Evolutionary conservation across 2,113 vertebrate species (phyloP).

Genomic region (Mohoua ochrocephala): DNA sequence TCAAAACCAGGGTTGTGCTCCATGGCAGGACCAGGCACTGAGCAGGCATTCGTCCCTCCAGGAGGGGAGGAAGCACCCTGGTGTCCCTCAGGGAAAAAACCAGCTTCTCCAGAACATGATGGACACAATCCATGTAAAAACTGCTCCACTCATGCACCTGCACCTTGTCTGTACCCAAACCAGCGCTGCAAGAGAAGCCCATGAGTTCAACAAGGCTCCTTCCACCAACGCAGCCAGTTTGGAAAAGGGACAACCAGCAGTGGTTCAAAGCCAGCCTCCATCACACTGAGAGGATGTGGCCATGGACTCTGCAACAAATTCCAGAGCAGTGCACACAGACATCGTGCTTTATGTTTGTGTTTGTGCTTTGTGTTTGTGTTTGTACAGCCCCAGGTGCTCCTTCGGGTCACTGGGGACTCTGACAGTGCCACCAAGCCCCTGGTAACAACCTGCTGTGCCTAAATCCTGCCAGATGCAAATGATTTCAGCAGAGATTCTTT

Average conservation of each 20-base stretch:
- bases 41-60: neutral
- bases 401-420: neutral
- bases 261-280: neutral
- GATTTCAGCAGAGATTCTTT: neutral
- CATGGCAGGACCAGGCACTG: neutral
- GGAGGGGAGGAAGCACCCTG: neutral
- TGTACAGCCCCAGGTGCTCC: neutral
- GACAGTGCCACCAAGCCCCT: neutral
- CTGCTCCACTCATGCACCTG: neutral
- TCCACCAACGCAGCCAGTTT: neutral
- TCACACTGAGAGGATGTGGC: neutral
- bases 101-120: neutral
- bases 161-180: neutral
- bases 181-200: neutral
- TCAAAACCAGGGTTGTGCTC: neutral
- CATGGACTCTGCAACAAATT: neutral
- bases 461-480: neutral
- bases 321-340: neutral
- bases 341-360: accelerated
- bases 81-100: neutral
- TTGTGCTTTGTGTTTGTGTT: neutral
- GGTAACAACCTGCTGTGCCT: neutral
- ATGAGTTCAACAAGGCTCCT: neutral
- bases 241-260: neutral
- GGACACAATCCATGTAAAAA: neutral